Base-by-base conservation (phyloP, 2,888 invertebrate genomes). In the Drosophila nr. perissopoda region DNA sequence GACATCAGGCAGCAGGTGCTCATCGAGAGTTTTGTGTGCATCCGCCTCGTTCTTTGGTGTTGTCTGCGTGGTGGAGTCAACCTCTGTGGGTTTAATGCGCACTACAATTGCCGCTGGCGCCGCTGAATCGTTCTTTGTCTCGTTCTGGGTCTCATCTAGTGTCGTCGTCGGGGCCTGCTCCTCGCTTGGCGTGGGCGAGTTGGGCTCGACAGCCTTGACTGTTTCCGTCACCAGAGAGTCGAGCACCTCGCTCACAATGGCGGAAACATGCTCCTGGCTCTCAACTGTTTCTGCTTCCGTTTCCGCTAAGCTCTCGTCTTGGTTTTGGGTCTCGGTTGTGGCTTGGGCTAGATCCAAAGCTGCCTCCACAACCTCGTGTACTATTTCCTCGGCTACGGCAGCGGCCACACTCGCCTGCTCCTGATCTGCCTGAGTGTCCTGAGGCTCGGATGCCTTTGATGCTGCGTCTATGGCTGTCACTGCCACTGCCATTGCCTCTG, bases 51-150 rank as follows among this genome's bases (percentile, higher is more conserved):
- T 91, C 67, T 91, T 91, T 29, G 91, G 91, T 67, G 91, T 92
- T n/a, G 90, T 90, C 78, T 89, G 89, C 60, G 90, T 87, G 63
- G 92, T 92, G 4, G 91, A 92, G 66, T 92, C 91, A 63, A 89
- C 81, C 66, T 91, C 91, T 29, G 70, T 89, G 49, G 90, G 85
- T 57, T 86, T 86, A 1, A 71, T 61, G 7, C 85, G 82, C 7
- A 66, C 62, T 4, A 52, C 58, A 8, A 63, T n/a, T 5, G 31
- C 57, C 4, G 64, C 31, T 4, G 54, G 56, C 38, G 38, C 36
- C 2, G 49, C 7, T 16, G 42, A 16, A 29, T 42, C 42, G 57
- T 31, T 40, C 45, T 52, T 58, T 42, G 51, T 31, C 11, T 38
- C 25, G 5, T 38, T 33, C 27, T 34, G 33, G 5, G 49, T 33